These are phyloP conservation scores for Drosophila ambigua DNA, from an alignment of 1,140 invertebrate genomes.

Conservation along the genomic window DNA sequence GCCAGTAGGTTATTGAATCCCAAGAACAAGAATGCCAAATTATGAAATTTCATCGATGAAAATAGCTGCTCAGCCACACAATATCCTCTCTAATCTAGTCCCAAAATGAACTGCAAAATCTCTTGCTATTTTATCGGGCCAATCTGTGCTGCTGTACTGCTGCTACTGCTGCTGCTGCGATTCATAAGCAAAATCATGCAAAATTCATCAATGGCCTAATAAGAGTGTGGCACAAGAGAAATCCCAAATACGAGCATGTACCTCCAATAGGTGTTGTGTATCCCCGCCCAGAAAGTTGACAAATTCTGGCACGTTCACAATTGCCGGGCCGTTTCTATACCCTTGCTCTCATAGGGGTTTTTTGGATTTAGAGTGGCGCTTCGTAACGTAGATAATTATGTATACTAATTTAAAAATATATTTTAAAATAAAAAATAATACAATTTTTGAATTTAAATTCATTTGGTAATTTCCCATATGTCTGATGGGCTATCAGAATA, in stretches of 20 bases:
- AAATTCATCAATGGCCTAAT: slow-evolving; percentile 42
- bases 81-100: slow-evolving; percentile 3
- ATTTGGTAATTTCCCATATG: no score
- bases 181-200: slow-evolving; percentile 40
- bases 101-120: slow-evolving; percentile 1
- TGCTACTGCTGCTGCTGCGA: not conserved
- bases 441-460: no score
- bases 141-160: slow-evolving; percentile 22
- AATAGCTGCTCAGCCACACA: slow-evolving; percentile 11
- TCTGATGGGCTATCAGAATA: no score
- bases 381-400: no score
- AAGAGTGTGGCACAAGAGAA: slow-evolving; percentile 31
- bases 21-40: not conserved
- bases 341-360: no score
- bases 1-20: slow-evolving; percentile 40
- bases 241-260: slow-evolving; percentile 22
- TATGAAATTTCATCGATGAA: not conserved
- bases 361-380: accelerated
- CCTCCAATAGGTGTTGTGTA: slow-evolving; percentile 23
- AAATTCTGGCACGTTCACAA: slow-evolving; percentile 41
- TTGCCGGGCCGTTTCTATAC: slow-evolving; percentile 21
- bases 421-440: no score
- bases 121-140: slow-evolving; percentile 16
- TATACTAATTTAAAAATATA: no score
- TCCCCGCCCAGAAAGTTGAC: slow-evolving; percentile 15